These are phyloP conservation scores for Proctacanthus coquilletti DNA, from an alignment of 1,140 invertebrate species.

Conservation along the genomic window DNA sequence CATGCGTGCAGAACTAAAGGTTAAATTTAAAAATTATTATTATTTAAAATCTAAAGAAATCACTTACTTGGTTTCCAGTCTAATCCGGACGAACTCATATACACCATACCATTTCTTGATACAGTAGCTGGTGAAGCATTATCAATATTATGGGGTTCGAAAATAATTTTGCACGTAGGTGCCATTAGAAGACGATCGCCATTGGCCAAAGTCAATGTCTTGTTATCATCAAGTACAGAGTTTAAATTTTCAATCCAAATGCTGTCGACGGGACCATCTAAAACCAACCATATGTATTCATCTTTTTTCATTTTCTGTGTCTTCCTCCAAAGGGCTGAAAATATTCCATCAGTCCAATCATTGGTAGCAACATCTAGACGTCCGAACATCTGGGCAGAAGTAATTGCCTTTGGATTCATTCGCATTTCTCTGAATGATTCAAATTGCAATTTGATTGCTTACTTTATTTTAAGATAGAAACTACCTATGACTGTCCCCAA, in stretches of 20 bases:
- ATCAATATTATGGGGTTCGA: conserved; percentile 93
- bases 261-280: conserved; percentile 90
- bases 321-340: conserved; percentile 89
- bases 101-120: conserved; percentile 92
- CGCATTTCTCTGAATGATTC: conserved; percentile 64
- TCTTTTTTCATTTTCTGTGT: conserved; percentile 78
- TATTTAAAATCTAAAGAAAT: conserved; percentile 1
- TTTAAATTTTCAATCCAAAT: conserved; percentile 98
- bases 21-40: conserved; percentile 6
- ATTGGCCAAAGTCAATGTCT: conserved; percentile 83
- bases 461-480: neutral
- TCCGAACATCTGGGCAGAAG: conserved; percentile 94
- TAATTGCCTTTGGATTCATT: conserved; percentile 97
- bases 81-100: conserved; percentile 90
- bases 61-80: conserved; percentile 65
- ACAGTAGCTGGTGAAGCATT: conserved; percentile 94
- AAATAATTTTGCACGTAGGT: conserved; percentile 85
- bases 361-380: conserved; percentile 90
- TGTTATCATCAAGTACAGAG: conserved; percentile 90
- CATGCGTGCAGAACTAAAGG: conserved; percentile 48
- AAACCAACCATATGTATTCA: conserved; percentile 79
- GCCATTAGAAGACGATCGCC: conserved; percentile 88
- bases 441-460: no score
- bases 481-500: conserved; percentile 64
- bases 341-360: conserved; percentile 97